These are phyloP conservation scores for Drosophila meridiana DNA, from an alignment of 2,888 invertebrate species.

Conservation along the genomic window DNA sequence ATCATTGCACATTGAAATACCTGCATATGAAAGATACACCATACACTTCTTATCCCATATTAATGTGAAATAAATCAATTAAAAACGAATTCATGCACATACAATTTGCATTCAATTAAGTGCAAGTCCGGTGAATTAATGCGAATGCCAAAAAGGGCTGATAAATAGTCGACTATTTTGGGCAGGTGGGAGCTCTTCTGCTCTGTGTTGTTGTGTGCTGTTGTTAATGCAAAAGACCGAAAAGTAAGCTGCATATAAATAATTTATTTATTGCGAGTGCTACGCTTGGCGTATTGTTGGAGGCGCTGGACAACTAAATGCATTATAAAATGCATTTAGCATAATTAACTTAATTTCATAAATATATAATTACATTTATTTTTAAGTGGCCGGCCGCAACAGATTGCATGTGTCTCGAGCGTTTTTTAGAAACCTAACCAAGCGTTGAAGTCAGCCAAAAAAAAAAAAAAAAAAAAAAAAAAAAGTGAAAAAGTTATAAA, in stretches of 20 bases:
- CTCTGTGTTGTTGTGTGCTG: neutral
- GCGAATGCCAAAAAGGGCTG: neutral
- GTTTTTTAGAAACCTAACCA: conserved; percentile 78
- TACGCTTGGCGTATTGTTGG: conserved; percentile 46
- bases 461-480: conserved; percentile 25
- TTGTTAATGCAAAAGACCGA: conserved; percentile 20
- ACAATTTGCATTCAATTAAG: neutral
- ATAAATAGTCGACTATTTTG: conserved; percentile 8
- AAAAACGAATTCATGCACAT: neutral
- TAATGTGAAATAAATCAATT: conserved; percentile 1
- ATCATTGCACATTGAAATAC: neutral
- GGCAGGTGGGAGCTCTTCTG: neutral
- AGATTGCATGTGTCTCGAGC: conserved; percentile 61
- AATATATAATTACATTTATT: conserved; percentile 73
- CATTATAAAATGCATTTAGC: conserved; percentile 74
- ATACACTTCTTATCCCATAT: neutral
- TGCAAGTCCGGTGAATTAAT: neutral
- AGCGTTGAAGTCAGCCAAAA: conserved; percentile 57
- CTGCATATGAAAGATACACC: neutral
- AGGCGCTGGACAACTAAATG: conserved; percentile 54
- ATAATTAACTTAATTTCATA: conserved; percentile 76
- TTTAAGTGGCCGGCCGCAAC: conserved; percentile 48
- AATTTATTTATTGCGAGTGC: conserved; percentile 71
- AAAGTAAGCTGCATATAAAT: conserved; percentile 41
- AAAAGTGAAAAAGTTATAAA: conserved; percentile 14